A percentile compares a stretch with the other conserved stretches of the same genome.
phyloP scores from a whole-genome alignment of 2,888 invertebrate species.

The Oligia latruncula region DNA sequence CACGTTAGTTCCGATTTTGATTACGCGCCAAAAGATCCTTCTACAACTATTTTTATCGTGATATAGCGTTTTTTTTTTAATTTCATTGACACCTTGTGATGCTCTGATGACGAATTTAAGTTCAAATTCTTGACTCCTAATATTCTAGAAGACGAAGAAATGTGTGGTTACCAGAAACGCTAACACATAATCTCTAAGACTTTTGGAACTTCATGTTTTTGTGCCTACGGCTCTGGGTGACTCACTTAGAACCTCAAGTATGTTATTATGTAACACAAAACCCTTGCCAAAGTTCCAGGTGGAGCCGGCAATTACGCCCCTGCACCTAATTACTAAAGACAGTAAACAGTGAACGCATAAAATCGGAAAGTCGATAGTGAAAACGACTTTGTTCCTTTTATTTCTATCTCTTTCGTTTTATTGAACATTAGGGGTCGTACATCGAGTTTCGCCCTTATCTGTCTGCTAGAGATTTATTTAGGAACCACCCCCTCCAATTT shows the following conservation, averaged over 20 bases:
- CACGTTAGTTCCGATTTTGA: background rate
- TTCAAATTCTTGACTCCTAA: background rate
- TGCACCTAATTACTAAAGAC: conserved; percentile 45
- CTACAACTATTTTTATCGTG: background rate
- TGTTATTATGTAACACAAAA: conserved; percentile 9
- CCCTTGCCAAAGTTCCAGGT: conserved; percentile 25
- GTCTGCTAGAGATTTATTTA: conserved; percentile 78
- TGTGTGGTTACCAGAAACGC: no score
- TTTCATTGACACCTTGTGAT: background rate
- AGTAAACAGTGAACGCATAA: conserved; percentile 58
- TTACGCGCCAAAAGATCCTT: background rate
- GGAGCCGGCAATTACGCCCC: conserved; percentile 1
- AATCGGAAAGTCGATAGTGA: conserved; percentile 64
- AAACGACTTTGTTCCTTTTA: conserved; percentile 65
- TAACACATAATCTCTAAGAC: background rate
- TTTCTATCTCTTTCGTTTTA: conserved; percentile 75
- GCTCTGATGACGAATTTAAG: background rate
- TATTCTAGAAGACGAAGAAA: background rate
- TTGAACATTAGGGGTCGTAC: conserved; percentile 75
- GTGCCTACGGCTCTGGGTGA: background rate
- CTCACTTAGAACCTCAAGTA: background rate
- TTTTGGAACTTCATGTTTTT: background rate
- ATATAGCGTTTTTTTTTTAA: no score
- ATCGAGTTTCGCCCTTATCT: conserved; percentile 76
- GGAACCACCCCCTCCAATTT: conserved; percentile 66